A percentile compares a stretch with the other conserved stretches of the same genome.
Conservation (phyloP, 2,113 vertebrate genomes). For the Phyllostomus hastatus region DNA sequence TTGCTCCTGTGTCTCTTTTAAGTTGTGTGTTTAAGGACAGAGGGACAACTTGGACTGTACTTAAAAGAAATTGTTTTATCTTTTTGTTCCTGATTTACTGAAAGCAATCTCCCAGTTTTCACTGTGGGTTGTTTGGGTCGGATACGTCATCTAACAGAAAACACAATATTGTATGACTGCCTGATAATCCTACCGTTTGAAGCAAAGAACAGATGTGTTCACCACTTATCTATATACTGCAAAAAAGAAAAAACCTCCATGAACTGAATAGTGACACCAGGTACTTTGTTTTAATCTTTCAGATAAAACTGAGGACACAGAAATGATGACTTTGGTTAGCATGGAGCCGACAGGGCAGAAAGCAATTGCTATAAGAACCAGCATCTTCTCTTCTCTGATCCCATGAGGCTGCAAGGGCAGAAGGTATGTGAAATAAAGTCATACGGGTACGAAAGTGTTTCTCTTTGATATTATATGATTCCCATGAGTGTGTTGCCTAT, state of each 20-base stretch:
- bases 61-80: not conserved
- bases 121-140: not conserved
- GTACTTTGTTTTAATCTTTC: constrained; percentile 31
- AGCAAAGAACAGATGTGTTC: constrained; percentile 51
- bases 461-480: constrained; percentile 71
- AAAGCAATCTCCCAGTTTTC: constrained; percentile 27
- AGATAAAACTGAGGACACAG: constrained; percentile 41
- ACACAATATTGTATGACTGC: not conserved
- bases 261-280: not conserved
- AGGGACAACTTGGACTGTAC: not conserved
- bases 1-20: not conserved
- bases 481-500: constrained; percentile 72
- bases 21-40: not conserved
- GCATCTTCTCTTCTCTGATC: constrained; percentile 52
- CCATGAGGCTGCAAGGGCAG: constrained; percentile 57
- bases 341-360: not conserved
- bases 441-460: constrained; percentile 66
- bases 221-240: constrained; percentile 26
- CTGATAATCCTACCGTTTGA: constrained; percentile 53
- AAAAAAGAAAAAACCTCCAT: constrained; percentile 54
- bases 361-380: not conserved
- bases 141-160: not conserved
- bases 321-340: constrained; percentile 32
- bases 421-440: constrained; percentile 59
- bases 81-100: not conserved